Evolutionary conservation across 2,888 invertebrate genomes (phyloP).

Genomic region (Tetragonisca angustula): DNA sequence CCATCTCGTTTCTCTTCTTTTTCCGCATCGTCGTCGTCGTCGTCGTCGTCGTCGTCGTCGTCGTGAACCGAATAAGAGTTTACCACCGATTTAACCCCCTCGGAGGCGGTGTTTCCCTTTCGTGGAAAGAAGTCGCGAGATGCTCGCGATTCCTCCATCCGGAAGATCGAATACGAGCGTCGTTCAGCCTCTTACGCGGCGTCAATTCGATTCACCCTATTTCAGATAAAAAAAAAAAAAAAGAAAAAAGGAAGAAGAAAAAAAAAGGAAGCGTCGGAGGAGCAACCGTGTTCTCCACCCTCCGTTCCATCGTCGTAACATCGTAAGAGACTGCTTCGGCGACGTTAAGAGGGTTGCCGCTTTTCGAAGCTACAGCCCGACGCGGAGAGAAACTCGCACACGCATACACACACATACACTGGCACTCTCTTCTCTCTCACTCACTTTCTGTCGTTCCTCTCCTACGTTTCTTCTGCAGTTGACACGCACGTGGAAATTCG

Average conservation of each 20-base stretch:
- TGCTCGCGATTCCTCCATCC: slow-evolving; percentile 62
- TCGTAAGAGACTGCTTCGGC: slow-evolving; percentile 63
- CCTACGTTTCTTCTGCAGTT: slow-evolving; percentile 11
- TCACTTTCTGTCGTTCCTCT: not conserved
- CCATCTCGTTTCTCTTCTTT: not conserved
- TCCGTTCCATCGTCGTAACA: slow-evolving; percentile 52
- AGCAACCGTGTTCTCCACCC: slow-evolving; percentile 33
- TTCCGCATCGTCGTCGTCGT: not conserved
- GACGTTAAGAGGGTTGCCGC: slow-evolving; percentile 60
- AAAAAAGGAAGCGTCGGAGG: slow-evolving; percentile 38
- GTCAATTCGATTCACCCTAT: slow-evolving; percentile 72
- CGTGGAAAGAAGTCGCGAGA: slow-evolving; percentile 43
- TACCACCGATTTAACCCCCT: slow-evolving; percentile 67
- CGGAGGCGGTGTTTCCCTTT: slow-evolving; percentile 47
- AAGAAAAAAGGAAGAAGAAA: no score
- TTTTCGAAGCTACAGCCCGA: slow-evolving; percentile 37
- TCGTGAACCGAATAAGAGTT: slow-evolving; percentile 46
- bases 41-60: not conserved
- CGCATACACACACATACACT: not conserved
- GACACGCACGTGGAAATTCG: slow-evolving; percentile 38
- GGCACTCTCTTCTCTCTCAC: not conserved
- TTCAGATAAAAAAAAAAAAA: slow-evolving; percentile 39
- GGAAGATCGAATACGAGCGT: slow-evolving; percentile 70
- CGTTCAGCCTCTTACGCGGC: slow-evolving; percentile 60
- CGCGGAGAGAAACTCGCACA: slow-evolving; percentile 17